Evolutionary conservation across 2,113 vertebrate genomes (phyloP).

Genomic region (Nematolebias whitei): DNA sequence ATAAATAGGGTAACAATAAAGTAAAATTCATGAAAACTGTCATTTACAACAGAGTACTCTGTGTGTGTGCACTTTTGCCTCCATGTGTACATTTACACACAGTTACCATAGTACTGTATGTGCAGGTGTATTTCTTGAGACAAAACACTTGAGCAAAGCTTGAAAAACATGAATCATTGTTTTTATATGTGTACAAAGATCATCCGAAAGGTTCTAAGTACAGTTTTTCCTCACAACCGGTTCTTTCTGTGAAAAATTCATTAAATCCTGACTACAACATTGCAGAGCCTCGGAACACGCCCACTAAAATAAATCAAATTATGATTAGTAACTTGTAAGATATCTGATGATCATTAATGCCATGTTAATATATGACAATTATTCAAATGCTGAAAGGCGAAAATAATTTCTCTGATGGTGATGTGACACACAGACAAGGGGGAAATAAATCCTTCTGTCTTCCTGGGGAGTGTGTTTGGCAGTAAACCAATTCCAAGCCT

Average conservation of each 20-base stretch:
- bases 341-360: slow-evolving; percentile 71
- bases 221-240: slow-evolving; percentile 14
- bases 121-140: background rate
- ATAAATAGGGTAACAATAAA: slow-evolving; percentile 17
- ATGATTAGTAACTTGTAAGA: slow-evolving; percentile 70
- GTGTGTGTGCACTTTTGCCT: background rate
- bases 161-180: background rate
- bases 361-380: slow-evolving; percentile 76
- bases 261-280: slow-evolving; percentile 23
- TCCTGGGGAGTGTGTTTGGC: slow-evolving; percentile 74
- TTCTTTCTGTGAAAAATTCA: slow-evolving; percentile 25
- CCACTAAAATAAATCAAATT: slow-evolving; percentile 66
- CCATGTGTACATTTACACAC: background rate
- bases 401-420: slow-evolving; percentile 79
- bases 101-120: too few species aligned
- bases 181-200: slow-evolving; percentile 1
- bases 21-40: slow-evolving; percentile 20
- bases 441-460: slow-evolving; percentile 81
- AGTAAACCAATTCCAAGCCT: slow-evolving; percentile 78
- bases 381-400: slow-evolving; percentile 74
- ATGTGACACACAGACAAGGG: slow-evolving; percentile 81
- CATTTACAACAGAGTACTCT: slow-evolving; percentile 17
- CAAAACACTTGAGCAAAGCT: background rate
- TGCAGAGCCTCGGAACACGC: slow-evolving; percentile 34
- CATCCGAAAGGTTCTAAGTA: background rate